These are phyloP conservation scores for Psophia crepitans DNA, from an alignment of 2,113 vertebrate species.

Conservation along the genomic window DNA sequence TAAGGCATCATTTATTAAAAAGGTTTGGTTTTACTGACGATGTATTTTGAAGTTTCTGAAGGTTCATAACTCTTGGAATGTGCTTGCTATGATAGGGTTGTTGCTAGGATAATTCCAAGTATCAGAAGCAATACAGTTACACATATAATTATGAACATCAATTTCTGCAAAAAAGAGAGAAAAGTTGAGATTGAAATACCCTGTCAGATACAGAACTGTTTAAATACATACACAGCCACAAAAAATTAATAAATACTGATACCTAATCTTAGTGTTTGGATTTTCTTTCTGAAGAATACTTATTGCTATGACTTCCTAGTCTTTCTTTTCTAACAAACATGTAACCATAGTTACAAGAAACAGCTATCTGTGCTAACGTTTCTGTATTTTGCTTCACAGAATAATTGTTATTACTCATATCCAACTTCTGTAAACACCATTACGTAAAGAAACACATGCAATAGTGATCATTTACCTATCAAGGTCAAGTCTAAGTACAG, in stretches of 20 bases:
- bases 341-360: neutral
- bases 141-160: conserved; percentile 80
- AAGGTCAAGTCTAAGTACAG: neutral
- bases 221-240: neutral
- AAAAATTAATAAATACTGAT: neutral
- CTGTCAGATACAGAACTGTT: neutral
- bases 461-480: neutral
- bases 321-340: neutral
- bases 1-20: neutral
- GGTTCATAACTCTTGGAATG: conserved; percentile 8
- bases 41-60: conserved; percentile 24
- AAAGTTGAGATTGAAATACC: conserved; percentile 11
- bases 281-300: neutral
- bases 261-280: neutral
- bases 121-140: conserved; percentile 77
- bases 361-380: neutral
- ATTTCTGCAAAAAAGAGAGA: conserved; percentile 79
- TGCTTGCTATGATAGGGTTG: conserved; percentile 68
- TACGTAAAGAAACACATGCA: neutral
- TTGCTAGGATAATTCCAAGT: conserved; percentile 83
- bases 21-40: neutral
- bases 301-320: neutral
- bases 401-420: neutral
- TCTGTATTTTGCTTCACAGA: neutral
- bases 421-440: neutral